Evolutionary conservation across 2,888 invertebrate genomes (phyloP), one percentile per base, ranked within the genome.

Genomic region (Podotricha telesiphe): DNA sequence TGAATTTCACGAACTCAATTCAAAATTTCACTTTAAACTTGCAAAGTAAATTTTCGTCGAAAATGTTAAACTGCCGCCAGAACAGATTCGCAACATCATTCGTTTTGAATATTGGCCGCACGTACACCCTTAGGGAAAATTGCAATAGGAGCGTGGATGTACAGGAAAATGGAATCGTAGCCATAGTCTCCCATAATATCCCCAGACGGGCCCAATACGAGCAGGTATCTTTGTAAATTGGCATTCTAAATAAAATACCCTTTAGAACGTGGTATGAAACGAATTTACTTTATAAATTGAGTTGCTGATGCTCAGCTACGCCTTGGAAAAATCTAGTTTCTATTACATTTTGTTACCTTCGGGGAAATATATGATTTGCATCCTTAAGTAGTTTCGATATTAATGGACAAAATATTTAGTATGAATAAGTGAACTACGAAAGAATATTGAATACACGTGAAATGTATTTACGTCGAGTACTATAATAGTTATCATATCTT

Each of bases 81-180:
- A 89, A 87, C 88, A 86, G 88, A 88, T 89, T 89, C 85, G 80
- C 81, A 84, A 86, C 86, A 86, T 88, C 87, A 86, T 88, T 87
- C 88, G 86, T 88, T 89, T 84, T 85, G 87, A 88, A 91, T 89
- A 89, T 89, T 89, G 86, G 82, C 83, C 85, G 87, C 88, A 88
- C 90, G 91, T 89, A 88, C 84, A 78, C 87, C 88, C 89, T 87
- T 82, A 85, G 87, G 88, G 88, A 80, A 82, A 84, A 86, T 81
- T 80, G 86, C 85, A 84, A 86, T 86, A 84, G 83, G 83, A 80
- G 75, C 78, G 79, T 78, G 82, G 80, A 81, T 81, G 76, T 80
- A 72, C 78, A 79, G 84, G 80, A 81, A 88, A 88, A 90, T 90
- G 88, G 89, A 91, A 89, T 90, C 84, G 85, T 81, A 82, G 78